Evolutionary conservation across 1,140 invertebrate genomes (phyloP).

Genomic region (Polypedilum pembai): DNA sequence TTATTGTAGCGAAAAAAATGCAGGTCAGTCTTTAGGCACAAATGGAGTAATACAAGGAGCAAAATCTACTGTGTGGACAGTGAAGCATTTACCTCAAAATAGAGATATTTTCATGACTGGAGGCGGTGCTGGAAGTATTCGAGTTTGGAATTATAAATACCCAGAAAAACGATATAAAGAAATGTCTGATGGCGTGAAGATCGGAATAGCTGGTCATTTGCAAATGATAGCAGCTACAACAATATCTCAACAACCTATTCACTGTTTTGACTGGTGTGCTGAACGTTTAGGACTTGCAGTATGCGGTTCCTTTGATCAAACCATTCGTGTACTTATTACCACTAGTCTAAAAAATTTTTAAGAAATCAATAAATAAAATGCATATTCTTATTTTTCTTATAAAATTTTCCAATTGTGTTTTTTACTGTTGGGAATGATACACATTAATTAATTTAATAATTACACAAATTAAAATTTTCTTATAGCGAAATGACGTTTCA

Average conservation of each 20-base stretch:
- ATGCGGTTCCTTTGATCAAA: slow-evolving; percentile 88
- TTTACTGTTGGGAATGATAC: background rate
- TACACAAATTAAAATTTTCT: background rate
- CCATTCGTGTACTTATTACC: slow-evolving; percentile 75
- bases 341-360: slow-evolving; percentile 72
- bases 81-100: slow-evolving; percentile 85
- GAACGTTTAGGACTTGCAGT: slow-evolving; percentile 83
- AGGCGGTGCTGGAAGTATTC: slow-evolving; percentile 78
- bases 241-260: slow-evolving; percentile 81
- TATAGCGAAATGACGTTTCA: background rate
- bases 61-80: slow-evolving; percentile 81
- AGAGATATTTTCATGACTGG: slow-evolving; percentile 88
- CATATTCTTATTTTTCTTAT: background rate
- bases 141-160: slow-evolving; percentile 91
- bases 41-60: slow-evolving; percentile 50
- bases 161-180: slow-evolving; percentile 63
- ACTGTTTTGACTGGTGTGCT: slow-evolving; percentile 82
- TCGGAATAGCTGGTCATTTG: slow-evolving; percentile 69
- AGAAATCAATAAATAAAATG: slow-evolving; percentile 31
- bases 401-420: background rate
- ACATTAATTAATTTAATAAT: background rate
- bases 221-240: slow-evolving; percentile 69
- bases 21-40: slow-evolving; percentile 42
- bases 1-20: slow-evolving; percentile 59
- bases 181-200: slow-evolving; percentile 58